A percentile compares a stretch with the other conserved stretches of the same genome.
These are phyloP conservation scores for Gadus macrocephalus DNA, from an alignment of 2,113 vertebrate species.

Conservation along the genomic window DNA sequence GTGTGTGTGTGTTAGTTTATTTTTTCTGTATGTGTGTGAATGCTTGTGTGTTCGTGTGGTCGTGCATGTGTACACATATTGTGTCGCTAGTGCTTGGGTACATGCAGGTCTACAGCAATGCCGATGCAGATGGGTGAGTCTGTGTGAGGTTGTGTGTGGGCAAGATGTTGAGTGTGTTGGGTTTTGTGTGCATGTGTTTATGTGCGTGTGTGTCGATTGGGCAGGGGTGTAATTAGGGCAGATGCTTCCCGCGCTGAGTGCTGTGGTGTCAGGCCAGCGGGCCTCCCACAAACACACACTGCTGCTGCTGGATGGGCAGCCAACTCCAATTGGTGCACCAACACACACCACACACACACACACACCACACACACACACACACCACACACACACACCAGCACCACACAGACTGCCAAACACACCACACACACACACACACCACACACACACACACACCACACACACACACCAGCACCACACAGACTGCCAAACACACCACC, in stretches of 20 bases:
- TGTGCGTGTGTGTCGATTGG: constrained; percentile 17
- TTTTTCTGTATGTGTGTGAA: not conserved
- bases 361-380: too few relatives aligned
- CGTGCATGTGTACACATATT: not conserved
- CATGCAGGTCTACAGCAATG: not conserved
- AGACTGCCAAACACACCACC: too few relatives aligned
- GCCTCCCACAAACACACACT: too few relatives aligned
- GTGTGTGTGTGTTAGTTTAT: not conserved
- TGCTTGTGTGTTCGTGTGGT: constrained; percentile 1
- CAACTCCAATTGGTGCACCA: not conserved
- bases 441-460: too few relatives aligned
- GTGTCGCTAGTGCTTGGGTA: not conserved
- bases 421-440: too few relatives aligned
- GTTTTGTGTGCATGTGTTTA: constrained; percentile 11
- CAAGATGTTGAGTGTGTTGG: constrained; percentile 2
- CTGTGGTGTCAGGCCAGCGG: too few relatives aligned
- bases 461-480: too few relatives aligned
- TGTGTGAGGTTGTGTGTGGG: constrained; percentile 13
- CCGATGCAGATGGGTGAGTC: not conserved
- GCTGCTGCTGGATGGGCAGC: too few relatives aligned
- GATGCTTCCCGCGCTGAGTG: constrained; percentile 39
- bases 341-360: not conserved
- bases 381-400: too few relatives aligned
- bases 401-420: too few relatives aligned
- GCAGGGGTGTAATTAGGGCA: constrained; percentile 35